Percentiles rank a stretch among this genome's conserved stretches.
Evolutionary conservation across 1,140 invertebrate genomes (phyloP).

Genomic region (Lucilia cuprina): DNA sequence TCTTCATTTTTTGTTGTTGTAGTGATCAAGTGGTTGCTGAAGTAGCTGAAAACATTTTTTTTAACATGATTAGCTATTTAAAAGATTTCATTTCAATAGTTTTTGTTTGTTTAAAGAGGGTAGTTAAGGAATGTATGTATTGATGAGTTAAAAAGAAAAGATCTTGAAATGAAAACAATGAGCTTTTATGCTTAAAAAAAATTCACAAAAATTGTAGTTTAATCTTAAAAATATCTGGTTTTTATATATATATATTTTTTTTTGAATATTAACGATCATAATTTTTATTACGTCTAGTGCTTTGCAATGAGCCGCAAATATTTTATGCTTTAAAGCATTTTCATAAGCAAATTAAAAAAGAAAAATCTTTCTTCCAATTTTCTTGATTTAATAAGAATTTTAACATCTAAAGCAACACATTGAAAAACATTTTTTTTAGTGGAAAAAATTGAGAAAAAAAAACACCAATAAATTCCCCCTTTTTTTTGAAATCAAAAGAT

Average conservation of each 20-base stretch:
- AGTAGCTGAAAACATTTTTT: not conserved
- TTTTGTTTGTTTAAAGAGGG: not conserved
- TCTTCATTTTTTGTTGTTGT: too few species aligned
- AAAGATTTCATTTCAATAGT: too few species aligned
- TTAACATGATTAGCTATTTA: conserved; percentile 26
- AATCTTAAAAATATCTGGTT: not conserved
- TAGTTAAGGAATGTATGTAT: not conserved
- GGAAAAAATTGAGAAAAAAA: not conserved
- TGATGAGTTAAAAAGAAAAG: not conserved
- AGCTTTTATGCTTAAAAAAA: not conserved
- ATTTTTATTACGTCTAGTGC: conserved; percentile 60
- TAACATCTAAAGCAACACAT: not conserved
- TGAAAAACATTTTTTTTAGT: not conserved
- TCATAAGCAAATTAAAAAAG: not conserved
- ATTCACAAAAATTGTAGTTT: not conserved
- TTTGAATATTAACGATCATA: conserved; percentile 24
- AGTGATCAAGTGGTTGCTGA: conserved; percentile 20
- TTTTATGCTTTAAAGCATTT: not conserved
- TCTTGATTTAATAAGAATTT: not conserved
- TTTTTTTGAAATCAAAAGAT: not conserved
- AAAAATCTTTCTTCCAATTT: not conserved
- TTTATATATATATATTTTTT: not conserved
- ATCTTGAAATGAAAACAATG: not conserved
- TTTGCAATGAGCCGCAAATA: conserved; percentile 60
- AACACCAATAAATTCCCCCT: not conserved